These are phyloP conservation scores for Apogon talboti DNA, from an alignment of 2,797 vertebrate genomes.

Conservation along the genomic window DNA sequence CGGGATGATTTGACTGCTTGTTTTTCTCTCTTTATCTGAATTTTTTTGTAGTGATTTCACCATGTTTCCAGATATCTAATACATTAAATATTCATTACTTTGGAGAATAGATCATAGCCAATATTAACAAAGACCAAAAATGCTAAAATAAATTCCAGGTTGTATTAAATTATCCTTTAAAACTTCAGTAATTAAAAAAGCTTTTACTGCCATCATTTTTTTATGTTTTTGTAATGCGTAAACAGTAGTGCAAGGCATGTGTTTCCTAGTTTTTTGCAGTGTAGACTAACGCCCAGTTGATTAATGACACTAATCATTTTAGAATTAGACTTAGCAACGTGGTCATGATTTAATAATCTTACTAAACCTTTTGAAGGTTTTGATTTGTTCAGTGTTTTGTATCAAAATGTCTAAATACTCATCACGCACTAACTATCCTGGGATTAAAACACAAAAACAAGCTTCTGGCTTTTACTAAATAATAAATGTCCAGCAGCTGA, in stretches of 20 bases:
- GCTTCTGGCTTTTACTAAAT: slow-evolving; percentile 10
- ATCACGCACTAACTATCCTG: slow-evolving; percentile 25
- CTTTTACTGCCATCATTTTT: slow-evolving; percentile 11
- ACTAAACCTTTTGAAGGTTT: slow-evolving; percentile 62
- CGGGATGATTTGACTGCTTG: background rate
- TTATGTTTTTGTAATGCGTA: slow-evolving; percentile 5
- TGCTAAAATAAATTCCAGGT: slow-evolving; percentile 15
- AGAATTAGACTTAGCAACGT: slow-evolving; percentile 28
- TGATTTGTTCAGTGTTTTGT: slow-evolving; percentile 68
- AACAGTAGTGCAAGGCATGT: slow-evolving; percentile 40
- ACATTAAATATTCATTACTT: no score
- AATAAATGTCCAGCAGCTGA: slow-evolving; percentile 25
- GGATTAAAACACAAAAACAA: slow-evolving; percentile 16
- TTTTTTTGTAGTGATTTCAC: background rate
- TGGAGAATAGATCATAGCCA: background rate
- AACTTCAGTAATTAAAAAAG: background rate
- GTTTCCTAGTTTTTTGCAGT: slow-evolving; percentile 23
- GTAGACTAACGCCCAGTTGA: slow-evolving; percentile 7
- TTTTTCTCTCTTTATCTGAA: background rate
- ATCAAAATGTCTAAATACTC: slow-evolving; percentile 69
- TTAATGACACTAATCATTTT: slow-evolving; percentile 22
- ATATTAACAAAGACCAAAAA: slow-evolving; percentile 8
- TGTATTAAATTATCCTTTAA: background rate
- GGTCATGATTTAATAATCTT: slow-evolving; percentile 38
- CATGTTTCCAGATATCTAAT: background rate